Base-by-base conservation (phyloP, 2,888 invertebrate genomes). In the Drosophila antonietae region DNA sequence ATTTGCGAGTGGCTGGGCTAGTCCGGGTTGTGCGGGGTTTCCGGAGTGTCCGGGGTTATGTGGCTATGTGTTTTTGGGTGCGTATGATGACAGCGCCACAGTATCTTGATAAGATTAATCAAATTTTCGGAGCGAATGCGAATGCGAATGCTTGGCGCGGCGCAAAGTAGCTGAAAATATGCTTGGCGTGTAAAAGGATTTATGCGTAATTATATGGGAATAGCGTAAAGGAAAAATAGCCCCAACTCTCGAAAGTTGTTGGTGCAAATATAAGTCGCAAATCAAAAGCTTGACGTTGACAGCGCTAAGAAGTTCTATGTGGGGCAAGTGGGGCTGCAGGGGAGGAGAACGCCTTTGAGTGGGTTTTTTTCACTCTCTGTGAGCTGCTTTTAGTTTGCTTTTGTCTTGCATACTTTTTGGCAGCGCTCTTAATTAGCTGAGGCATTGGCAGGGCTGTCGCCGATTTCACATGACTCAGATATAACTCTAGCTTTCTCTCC, bases 61-160 rank as follows among this genome's bases (percentile, higher is more conserved):
- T 51, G 49, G 65, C 51, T 58, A 44, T 68, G 78, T 60, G 69
- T 61, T 63, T 71, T 65, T 74, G 75, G 75, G 79, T 71, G 79
- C 73, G 82, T 68, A 35, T 57, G 68, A 58, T 68, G 78, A 56
- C 39, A 66, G 69, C 76, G 69, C 71, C 81, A 20, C 51, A 72
- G 75, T 83, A 90, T 90, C 92, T 89, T 91, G 91, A 92, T 91
- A 91, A 92, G 92, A 92, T 92, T 92, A 92, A 92, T 92, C 92
- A 92, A 92, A 92, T 92, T 92, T 92, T 92, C 92, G 90, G 1
- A 28, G 88, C 90, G 91, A 90, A 89, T 91, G 89, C 87, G 28
- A 28, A 28, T 28, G 88, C 90, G 91, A 90, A 89, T 91, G 89
- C 87, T 78, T 46, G 60, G 59, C 49, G 10, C 57, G 75, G 65